Evolutionary conservation across 2,113 vertebrate genomes (phyloP), one percentile per base, ranked within the genome.

Genomic region (Nestor notabilis): DNA sequence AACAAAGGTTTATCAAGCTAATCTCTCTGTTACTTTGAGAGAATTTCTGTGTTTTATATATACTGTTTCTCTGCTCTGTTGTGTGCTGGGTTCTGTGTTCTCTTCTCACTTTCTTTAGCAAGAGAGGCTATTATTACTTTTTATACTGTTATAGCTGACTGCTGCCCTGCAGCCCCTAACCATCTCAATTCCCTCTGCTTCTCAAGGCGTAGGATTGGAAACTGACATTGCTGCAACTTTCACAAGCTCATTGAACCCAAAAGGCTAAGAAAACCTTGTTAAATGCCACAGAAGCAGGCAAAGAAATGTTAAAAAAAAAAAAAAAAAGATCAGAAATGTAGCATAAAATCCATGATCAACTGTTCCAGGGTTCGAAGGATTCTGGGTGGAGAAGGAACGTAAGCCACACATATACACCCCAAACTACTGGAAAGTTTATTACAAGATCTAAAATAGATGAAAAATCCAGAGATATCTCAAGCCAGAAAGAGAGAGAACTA

Each of bases 211-310:
- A 91, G 93, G 92, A 95, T 90, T 97, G 93, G 93, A 98, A 97
- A 90, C 93, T 69, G 95, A 91, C 91, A 91, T 85, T 97, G 72
- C 89, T 84, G 37, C 70, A 97, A 91, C 81, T 95, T 97, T 97
- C 93, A 93, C 60, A 96, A 98, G 80, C 49, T 96, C 91, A 87
- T 75, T 97, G 95, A 98, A 96, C 92, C 80, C 14, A 37, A 97
- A 98, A 98, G 52, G 21, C 76, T 88, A 96, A 96, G 83, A 86
- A 97, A 98, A 95, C 18, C 92, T 96, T 50, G 60, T 95, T 97
- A 97, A 97, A 96, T 88, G 77, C 17, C 85, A 64, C 69, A 80
- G 70, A 80, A 87, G 29, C 17, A 85, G 46, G 81, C 2, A 39
- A 92, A 56, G 16, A 83, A 79, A 76, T 46, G 23, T 43, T 52